Percentiles rank a stretch among this genome's conserved stretches.
Evolutionary conservation across 2,113 vertebrate species (phyloP).

Genomic region (Micronycteris hirsuta): DNA sequence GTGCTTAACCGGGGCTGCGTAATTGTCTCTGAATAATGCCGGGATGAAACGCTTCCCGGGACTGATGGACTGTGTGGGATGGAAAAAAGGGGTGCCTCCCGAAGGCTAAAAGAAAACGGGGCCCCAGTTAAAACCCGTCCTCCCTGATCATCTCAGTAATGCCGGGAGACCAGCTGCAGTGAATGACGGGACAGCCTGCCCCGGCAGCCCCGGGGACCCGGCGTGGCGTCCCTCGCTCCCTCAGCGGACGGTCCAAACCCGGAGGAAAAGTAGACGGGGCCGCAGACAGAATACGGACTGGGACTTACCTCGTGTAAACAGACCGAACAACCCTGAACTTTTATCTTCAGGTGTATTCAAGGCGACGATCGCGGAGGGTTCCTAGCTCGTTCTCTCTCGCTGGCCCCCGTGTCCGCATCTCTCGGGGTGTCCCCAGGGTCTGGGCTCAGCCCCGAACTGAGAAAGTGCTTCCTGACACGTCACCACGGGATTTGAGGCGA

Average conservation of each 20-base stretch:
- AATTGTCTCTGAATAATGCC: slow-evolving; percentile 39
- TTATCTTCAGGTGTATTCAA: not conserved
- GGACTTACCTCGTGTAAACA: not conserved
- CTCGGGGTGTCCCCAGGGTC: not conserved
- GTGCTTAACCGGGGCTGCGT: not conserved
- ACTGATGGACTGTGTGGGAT: not conserved
- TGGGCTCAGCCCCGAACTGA: not conserved
- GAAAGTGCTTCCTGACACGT: not conserved
- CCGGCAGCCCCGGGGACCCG: no score
- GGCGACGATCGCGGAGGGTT: not conserved
- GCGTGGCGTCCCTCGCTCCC: not conserved
- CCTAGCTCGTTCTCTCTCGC: not conserved
- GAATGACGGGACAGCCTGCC: no score
- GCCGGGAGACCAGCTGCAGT: not conserved
- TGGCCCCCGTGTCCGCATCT: accelerated
- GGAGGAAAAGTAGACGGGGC: not conserved
- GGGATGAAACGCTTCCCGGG: slow-evolving; percentile 38
- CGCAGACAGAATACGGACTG: not conserved
- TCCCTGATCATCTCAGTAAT: slow-evolving; percentile 59
- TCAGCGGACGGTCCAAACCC: not conserved
- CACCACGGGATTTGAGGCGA: accelerated
- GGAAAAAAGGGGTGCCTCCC: not conserved
- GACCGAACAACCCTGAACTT: not conserved
- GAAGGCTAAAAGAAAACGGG: slow-evolving; percentile 25
- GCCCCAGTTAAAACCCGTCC: slow-evolving; percentile 51